These are phyloP conservation scores for Sterna hirundo DNA, from an alignment of 2,113 vertebrate genomes.

Conservation along the genomic window DNA sequence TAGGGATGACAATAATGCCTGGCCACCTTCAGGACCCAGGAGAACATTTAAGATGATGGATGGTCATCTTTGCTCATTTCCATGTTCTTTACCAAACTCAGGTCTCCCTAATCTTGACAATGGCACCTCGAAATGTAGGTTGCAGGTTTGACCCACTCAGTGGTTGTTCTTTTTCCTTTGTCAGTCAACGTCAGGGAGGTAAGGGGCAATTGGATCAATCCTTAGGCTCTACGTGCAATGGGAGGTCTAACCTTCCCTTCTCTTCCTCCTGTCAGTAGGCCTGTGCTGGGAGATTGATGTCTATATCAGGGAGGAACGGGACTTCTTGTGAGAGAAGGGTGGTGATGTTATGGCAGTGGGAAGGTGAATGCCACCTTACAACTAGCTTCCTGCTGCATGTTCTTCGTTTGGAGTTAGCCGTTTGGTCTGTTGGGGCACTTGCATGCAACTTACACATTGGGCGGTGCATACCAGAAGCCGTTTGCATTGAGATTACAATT, in stretches of 20 bases:
- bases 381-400: not conserved
- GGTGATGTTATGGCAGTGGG: not conserved
- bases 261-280: not conserved
- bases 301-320: not conserved
- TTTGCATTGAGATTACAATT: constrained; percentile 14
- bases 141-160: not conserved
- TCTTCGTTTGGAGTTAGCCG: not conserved
- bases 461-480: not conserved
- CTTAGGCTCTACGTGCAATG: not conserved
- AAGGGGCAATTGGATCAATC: accelerated
- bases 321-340: not conserved
- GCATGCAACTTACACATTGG: not conserved
- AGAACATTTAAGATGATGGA: not conserved
- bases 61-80: not conserved
- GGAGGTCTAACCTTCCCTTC: not conserved
- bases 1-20: not conserved
- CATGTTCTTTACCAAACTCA: not conserved
- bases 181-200: not conserved
- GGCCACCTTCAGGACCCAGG: not conserved
- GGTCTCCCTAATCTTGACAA: not conserved
- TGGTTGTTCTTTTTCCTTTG: not conserved
- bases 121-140: accelerated
- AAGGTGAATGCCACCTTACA: not conserved
- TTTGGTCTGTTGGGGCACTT: not conserved
- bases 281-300: not conserved